Conservation (phyloP, 2,113 vertebrate genomes). For the Theropithecus gelada region DNA sequence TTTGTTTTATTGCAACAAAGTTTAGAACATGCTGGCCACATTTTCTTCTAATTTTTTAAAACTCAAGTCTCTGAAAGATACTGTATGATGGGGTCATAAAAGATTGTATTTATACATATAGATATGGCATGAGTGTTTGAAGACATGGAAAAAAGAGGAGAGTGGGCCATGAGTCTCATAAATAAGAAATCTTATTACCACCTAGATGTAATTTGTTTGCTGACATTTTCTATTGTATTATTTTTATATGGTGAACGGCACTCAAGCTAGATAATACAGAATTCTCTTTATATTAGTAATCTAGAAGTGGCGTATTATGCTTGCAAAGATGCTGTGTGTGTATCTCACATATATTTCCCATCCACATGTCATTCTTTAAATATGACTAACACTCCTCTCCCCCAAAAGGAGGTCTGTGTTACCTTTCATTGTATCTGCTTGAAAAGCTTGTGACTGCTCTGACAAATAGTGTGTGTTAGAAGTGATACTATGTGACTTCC, state of each 20-base stretch:
- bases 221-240: constrained; percentile 20
- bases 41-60: constrained; percentile 20
- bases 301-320: neutral
- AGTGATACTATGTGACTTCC: neutral
- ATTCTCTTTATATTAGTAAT: neutral
- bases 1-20: constrained; percentile 7
- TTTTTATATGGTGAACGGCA: neutral
- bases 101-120: neutral
- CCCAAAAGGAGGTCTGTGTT: neutral
- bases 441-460: neutral
- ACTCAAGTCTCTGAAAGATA: neutral
- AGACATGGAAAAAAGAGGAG: neutral
- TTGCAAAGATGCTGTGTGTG: neutral
- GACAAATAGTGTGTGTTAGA: neutral
- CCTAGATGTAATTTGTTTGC: neutral
- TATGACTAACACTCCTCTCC: neutral
- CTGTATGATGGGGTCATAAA: neutral
- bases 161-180: neutral
- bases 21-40: neutral
- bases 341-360: neutral
- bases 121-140: neutral
- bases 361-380: neutral
- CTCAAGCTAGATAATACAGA: neutral
- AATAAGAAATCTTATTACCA: neutral
- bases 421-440: neutral